These are phyloP conservation scores for Pelochelys cantorii DNA, from an alignment of 2,797 vertebrate species.

Conservation along the genomic window DNA sequence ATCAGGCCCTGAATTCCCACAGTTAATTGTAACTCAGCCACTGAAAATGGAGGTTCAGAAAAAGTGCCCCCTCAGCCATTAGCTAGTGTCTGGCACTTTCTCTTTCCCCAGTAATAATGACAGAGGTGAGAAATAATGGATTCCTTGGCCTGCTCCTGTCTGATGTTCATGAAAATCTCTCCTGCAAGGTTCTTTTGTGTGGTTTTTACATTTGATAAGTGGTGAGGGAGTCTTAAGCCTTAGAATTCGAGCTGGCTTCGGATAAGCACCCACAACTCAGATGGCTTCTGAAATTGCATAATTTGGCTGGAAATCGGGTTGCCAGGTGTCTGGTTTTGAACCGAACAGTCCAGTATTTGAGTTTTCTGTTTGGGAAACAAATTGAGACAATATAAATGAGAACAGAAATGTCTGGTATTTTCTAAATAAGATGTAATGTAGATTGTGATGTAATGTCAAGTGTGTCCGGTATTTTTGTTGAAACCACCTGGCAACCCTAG, in stretches of 20 bases:
- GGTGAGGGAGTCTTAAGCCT: neutral
- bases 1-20: constrained; percentile 57
- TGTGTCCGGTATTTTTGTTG: too few relatives aligned
- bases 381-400: too few relatives aligned
- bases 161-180: neutral
- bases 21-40: constrained; percentile 49
- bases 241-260: neutral
- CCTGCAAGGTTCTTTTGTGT: neutral
- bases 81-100: neutral
- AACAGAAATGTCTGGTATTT: too few relatives aligned
- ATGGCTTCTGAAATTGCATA: constrained; percentile 29
- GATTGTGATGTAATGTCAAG: too few relatives aligned
- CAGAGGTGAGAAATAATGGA: neutral
- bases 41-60: neutral
- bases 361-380: too few relatives aligned
- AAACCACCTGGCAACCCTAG: too few relatives aligned
- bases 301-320: constrained; percentile 43
- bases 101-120: neutral
- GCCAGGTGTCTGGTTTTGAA: too few relatives aligned
- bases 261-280: constrained; percentile 22
- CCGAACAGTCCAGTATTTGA: too few relatives aligned
- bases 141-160: neutral
- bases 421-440: too few relatives aligned
- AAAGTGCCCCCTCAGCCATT: neutral
- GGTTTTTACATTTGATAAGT: neutral